Conservation (phyloP, 2,888 invertebrate genomes). For the Dolichomitus sp. region DNA sequence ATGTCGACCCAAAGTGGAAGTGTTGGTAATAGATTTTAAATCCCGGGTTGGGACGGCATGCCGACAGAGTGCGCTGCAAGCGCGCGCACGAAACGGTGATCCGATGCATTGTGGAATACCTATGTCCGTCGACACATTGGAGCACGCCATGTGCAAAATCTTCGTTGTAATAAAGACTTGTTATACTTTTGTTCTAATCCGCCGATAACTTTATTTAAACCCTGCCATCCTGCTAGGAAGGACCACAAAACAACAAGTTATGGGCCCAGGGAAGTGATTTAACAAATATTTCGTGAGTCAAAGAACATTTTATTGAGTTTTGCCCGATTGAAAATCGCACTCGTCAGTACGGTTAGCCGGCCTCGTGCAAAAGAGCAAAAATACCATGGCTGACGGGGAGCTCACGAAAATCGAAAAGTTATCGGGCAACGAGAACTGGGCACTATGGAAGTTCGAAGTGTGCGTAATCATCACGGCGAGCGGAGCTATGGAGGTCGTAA, state of each 20-base stretch:
- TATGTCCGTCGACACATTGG: too few species aligned
- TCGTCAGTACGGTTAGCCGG: constrained; percentile 48
- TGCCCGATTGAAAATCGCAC: not conserved
- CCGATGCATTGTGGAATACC: too few species aligned
- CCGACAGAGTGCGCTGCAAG: too few species aligned
- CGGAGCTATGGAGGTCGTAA: constrained; percentile 30
- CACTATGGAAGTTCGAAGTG: constrained; percentile 58
- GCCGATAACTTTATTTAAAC: too few species aligned
- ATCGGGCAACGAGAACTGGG: constrained; percentile 48
- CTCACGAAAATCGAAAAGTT: constrained; percentile 44
- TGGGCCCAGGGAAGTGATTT: constrained; percentile 8
- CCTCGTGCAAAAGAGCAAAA: constrained; percentile 56
- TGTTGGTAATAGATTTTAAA: too few species aligned
- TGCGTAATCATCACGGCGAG: constrained; percentile 40
- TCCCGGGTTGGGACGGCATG: too few species aligned
- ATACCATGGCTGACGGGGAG: constrained; percentile 38
- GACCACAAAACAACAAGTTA: constrained; percentile 15
- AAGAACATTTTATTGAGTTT: not conserved
- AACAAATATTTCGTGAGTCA: constrained; percentile 23
- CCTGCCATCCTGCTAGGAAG: too few species aligned
- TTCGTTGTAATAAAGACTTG: too few species aligned
- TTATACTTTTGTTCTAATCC: too few species aligned
- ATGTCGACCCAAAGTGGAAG: too few species aligned
- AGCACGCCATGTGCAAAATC: too few species aligned
- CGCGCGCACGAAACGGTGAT: too few species aligned